A percentile compares a stretch with the other conserved stretches of the same genome.
Conservation (phyloP, 2,113 vertebrate genomes). For the Oncorhynchus kisutch region DNA sequence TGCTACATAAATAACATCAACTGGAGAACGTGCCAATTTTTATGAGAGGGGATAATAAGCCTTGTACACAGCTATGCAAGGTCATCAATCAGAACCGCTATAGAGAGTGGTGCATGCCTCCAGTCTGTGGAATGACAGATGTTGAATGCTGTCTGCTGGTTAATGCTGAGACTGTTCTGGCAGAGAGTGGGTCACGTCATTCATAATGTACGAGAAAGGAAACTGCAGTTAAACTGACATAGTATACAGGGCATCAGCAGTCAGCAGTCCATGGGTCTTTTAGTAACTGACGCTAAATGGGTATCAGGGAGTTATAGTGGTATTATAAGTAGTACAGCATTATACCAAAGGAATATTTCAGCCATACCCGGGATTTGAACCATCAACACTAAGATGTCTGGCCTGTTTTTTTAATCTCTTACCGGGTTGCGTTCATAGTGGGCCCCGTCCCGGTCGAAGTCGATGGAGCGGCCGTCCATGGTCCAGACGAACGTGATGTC, state of each 20-base stretch:
- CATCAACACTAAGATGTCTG: neutral
- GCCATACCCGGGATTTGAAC: neutral
- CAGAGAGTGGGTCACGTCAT: slow-evolving; percentile 46
- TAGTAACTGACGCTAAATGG: slow-evolving; percentile 27
- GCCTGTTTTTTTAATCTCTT: slow-evolving; percentile 51
- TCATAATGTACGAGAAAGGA: slow-evolving; percentile 37
- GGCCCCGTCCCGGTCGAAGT: slow-evolving; percentile 82
- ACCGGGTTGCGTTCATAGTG: slow-evolving; percentile 87
- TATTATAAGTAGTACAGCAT: neutral
- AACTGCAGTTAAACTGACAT: slow-evolving; percentile 49
- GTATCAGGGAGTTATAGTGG: neutral
- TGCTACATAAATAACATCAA: slow-evolving; percentile 39
- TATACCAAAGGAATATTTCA: no score
- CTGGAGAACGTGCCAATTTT: slow-evolving; percentile 33
- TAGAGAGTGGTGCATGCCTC: slow-evolving; percentile 31
- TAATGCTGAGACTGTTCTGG: slow-evolving; percentile 32
- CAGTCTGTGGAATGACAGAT: slow-evolving; percentile 39
- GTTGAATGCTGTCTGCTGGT: slow-evolving; percentile 46
- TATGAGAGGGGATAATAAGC: slow-evolving; percentile 51
- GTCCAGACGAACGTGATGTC: slow-evolving; percentile 96
- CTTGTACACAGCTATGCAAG: slow-evolving; percentile 32
- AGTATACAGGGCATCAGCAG: slow-evolving; percentile 14
- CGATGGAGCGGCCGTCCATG: slow-evolving; percentile 84
- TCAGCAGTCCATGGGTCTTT: slow-evolving; percentile 1
- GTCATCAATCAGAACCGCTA: slow-evolving; percentile 60